Base-by-base conservation (phyloP, 1,140 invertebrate species). In the Xylocopa sonorina region DNA sequence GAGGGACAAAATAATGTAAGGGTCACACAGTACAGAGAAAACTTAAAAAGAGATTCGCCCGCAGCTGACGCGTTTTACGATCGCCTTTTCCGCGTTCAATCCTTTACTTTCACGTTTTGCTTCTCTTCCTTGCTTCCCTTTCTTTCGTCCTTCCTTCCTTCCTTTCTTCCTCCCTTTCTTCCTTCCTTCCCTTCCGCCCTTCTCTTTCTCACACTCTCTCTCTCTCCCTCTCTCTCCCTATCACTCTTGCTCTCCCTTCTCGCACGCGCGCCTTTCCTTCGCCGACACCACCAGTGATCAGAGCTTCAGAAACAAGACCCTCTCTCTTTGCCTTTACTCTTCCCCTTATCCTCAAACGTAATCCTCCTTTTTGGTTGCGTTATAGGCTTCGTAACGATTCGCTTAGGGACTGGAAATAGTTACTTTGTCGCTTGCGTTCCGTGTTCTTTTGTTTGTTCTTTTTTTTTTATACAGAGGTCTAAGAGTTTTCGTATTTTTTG, bases 1-100 rank as follows among this genome's bases (percentile, higher is more conserved):
- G 66, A 60, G 88, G 89, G 90, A 92, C 91, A 92, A 92, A 91
- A 91, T 90, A 92, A 92, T 91, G 84, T 88, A 90, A 89, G 78
- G 83, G 83, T 86, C 89, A 90, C 87, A 88, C 87, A 85, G 80
- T 88, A 89, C 80, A 87, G 84, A 88, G 83, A 83, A 75, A 88
- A 86, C 80, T 83, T 78, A 88, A 88, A 87, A 87, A 83, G 78
- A 86, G 81, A 80, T 84, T 68, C 68, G 77, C 71, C 72, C 81
- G 64, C 58, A 69, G 83, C 55, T 77, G 69, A 86, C 71, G 64
- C 57, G 67, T 57, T 67, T 75, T 73, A 68, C 64, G 60, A 84
- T 84, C 77, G 78, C 57, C 76, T 71, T 63, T 78, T 48, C 27
- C 76, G 48, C 68, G 48, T 78, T 62, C 64, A 24, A 68, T 68